Evolutionary conservation across 2,888 invertebrate species (phyloP).

Genomic region (Drosophila subquinaria): DNA sequence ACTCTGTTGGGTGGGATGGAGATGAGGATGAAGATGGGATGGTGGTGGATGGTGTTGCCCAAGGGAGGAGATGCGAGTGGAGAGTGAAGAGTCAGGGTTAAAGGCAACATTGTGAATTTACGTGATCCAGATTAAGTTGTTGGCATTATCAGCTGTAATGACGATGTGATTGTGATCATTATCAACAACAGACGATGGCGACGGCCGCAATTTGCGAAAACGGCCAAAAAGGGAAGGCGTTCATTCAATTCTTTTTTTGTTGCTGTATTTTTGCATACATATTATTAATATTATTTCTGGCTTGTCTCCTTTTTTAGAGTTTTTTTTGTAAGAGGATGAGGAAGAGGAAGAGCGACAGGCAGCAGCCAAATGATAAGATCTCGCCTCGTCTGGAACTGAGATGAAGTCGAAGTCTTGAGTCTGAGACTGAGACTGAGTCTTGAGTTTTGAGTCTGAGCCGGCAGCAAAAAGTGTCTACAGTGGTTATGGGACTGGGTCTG

Average conservation of each 20-base stretch:
- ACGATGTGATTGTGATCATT: constrained; percentile 57
- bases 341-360: constrained; percentile 38
- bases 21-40: too few species aligned
- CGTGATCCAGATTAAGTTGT: constrained; percentile 67
- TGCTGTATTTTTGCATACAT: constrained; percentile 2
- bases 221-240: constrained; percentile 6
- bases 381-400: constrained; percentile 3
- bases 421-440: neutral
- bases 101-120: constrained; percentile 30
- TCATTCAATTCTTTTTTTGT: neutral
- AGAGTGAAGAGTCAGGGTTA: neutral
- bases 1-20: neutral
- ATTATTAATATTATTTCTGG: constrained; percentile 21
- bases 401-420: constrained; percentile 4
- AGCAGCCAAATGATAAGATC: constrained; percentile 58
- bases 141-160: constrained; percentile 63
- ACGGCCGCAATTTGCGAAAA: constrained; percentile 26
- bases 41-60: neutral
- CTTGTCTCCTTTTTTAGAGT: neutral
- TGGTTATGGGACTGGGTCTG: constrained; percentile 15
- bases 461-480: constrained; percentile 14
- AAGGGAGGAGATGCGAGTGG: neutral
- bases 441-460: constrained; percentile 5
- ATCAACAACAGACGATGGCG: constrained; percentile 24
- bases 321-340: constrained; percentile 15